Conservation (phyloP, 2,888 invertebrate genomes). For the Carabus problematicus region DNA sequence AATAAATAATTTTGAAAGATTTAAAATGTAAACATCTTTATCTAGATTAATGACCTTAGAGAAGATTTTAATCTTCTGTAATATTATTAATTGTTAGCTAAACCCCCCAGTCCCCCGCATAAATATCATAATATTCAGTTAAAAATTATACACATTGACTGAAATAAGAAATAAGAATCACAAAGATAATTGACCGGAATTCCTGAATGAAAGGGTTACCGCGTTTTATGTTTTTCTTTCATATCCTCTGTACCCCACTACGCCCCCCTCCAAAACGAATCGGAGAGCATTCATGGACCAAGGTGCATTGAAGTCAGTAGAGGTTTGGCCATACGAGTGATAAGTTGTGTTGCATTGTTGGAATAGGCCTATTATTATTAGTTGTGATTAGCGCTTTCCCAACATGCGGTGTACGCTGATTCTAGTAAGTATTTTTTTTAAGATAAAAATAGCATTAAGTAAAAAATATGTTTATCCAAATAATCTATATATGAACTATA, state of each 20-base stretch:
- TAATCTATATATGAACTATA: too few relatives aligned
- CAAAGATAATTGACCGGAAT: too few relatives aligned
- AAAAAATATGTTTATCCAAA: too few relatives aligned
- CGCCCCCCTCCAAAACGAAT: slow-evolving; percentile 30
- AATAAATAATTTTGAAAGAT: too few relatives aligned
- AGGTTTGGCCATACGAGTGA: neutral
- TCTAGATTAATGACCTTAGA: too few relatives aligned
- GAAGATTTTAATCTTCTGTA: too few relatives aligned
- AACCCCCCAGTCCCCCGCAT: too few relatives aligned
- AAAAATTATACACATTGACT: too few relatives aligned
- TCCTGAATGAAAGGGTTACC: neutral
- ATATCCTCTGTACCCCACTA: slow-evolving; percentile 16
- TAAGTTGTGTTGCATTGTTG: neutral
- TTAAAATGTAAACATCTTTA: too few relatives aligned
- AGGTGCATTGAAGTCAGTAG: slow-evolving; percentile 21
- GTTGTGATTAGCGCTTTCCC: neutral
- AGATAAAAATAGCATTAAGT: neutral
- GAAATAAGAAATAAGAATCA: too few relatives aligned
- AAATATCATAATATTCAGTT: too few relatives aligned
- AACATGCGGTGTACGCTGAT: slow-evolving; percentile 7
- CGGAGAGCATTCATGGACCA: slow-evolving; percentile 30
- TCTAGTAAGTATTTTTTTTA: slow-evolving; percentile 3
- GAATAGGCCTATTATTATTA: neutral
- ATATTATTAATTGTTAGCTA: too few relatives aligned
- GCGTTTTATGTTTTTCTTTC: neutral